Base-by-base conservation (phyloP, 2,113 vertebrate species). In the Peromyscus californicus region DNA sequence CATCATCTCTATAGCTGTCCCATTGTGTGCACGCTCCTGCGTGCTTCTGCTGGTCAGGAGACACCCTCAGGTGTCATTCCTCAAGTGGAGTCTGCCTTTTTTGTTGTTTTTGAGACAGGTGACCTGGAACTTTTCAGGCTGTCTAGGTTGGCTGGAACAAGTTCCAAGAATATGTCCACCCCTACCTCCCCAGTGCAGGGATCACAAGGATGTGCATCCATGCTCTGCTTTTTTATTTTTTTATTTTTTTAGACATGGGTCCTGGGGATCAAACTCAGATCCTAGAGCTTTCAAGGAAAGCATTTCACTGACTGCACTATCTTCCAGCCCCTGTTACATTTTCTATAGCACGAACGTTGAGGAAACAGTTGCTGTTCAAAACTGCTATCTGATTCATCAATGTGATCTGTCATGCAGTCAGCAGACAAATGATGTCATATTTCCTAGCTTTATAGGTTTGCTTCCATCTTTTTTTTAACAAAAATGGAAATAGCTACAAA, bases 401-500 rank as follows among this genome's bases (percentile, higher is more conserved):
- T 76, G 19, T 36, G 42, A 33, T 63, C 82, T 89, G 51, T 84
- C 39, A 75, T 75, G 12, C 13, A n/a, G 31, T 69, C 26, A 42
- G 42, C 67, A 74, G 89, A 80, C 19, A 78, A 84, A 36, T 26
- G 39, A 74, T 59, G 1, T 59, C 72, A 94, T 45, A 90, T 31
- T 57, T 17, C 17, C 26, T 33, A 21, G 79, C n/a, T 75, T 96
- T 29, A 29, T 75, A 89, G 48, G 24, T 94, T 93, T 91, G 26
- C 54, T 90, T 95, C 2, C 6, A 42, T 26, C 8, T 83, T 83
- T 65, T 45, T 63, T 24, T 75, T 86, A 69, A 75, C 29, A 86
- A 75, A 86, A 83, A 91, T 45, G 75, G 67, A 91, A 95, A 84
- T 33, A 83, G 65, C 86, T 88, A 48, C 63, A 24, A 69, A 65